Conservation (phyloP, 2,888 invertebrate species). For the Gnatocerus cornutus region DNA sequence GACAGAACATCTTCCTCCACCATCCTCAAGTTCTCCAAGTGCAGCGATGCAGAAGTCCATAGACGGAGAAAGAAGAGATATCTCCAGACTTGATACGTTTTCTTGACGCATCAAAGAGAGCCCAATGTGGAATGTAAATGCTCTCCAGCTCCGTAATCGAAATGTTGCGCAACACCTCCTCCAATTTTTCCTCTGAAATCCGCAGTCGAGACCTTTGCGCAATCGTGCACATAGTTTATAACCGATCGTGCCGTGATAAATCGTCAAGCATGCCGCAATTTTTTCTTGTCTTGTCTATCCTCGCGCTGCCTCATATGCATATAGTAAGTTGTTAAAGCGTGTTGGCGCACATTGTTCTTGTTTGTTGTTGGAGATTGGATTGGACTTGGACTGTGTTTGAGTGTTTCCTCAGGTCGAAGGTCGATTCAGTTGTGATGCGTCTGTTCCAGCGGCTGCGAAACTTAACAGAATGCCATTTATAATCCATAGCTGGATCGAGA, state of each 20-base stretch:
- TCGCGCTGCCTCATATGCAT: constrained; percentile 50
- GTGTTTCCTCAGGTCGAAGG: constrained; percentile 54
- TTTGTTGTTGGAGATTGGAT: constrained; percentile 53
- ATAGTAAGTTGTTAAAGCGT: constrained; percentile 52
- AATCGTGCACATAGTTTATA: constrained; percentile 48
- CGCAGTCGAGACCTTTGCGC: constrained; percentile 44
- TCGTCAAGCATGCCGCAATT: constrained; percentile 50
- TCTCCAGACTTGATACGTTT: too few species aligned
- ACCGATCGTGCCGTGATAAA: constrained; percentile 50
- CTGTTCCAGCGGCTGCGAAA: constrained; percentile 47
- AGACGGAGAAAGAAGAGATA: too few species aligned
- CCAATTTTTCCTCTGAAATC: constrained; percentile 24
- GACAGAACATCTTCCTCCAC: constrained; percentile 6
- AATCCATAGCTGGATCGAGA: constrained; percentile 21
- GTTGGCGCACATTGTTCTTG: constrained; percentile 52
- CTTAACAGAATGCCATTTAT: constrained; percentile 39
- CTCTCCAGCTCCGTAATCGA: constrained; percentile 1
- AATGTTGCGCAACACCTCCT: constrained; percentile 23
- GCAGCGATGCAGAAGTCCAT: too few species aligned
- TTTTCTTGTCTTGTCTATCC: constrained; percentile 49
- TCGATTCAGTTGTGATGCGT: constrained; percentile 48
- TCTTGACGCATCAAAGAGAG: too few species aligned
- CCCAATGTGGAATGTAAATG: too few species aligned
- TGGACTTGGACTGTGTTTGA: constrained; percentile 52
- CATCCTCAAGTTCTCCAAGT: too few species aligned